Percentiles rank a stretch among this genome's conserved stretches.
These are phyloP conservation scores for Psilopogon haemacephalus DNA, from an alignment of 2,113 vertebrate species.

Conservation along the genomic window DNA sequence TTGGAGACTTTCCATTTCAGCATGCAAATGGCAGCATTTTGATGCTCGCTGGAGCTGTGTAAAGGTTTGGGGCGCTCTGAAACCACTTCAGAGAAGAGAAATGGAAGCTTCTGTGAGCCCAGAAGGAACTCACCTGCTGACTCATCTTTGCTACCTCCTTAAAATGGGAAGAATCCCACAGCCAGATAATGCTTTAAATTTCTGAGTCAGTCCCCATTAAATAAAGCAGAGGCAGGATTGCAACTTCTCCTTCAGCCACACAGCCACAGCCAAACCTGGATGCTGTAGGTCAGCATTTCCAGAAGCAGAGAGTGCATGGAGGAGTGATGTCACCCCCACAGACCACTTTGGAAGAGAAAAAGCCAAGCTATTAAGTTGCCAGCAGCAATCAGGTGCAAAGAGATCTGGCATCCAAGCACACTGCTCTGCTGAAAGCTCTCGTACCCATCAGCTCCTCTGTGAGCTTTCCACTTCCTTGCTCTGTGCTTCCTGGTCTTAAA, in stretches of 20 bases:
- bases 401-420: neutral
- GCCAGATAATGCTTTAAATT: neutral
- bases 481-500: neutral
- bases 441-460: neutral
- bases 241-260: neutral
- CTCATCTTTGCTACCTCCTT: neutral
- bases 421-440: neutral
- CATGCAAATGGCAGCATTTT: neutral
- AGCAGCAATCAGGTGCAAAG: neutral
- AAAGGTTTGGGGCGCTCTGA: neutral
- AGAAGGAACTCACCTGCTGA: neutral
- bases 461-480: neutral
- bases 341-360: neutral
- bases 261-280: neutral
- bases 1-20: neutral
- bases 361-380: neutral
- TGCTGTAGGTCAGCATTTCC: neutral
- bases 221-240: neutral
- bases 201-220: neutral
- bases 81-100: neutral
- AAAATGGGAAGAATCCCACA: neutral
- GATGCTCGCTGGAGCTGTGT: neutral
- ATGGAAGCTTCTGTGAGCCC: neutral
- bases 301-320: fast-evolving
- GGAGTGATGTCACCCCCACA: neutral